phyloP scores from a whole-genome alignment of 2,888 invertebrate species.

The Phaedon cochleariae region DNA sequence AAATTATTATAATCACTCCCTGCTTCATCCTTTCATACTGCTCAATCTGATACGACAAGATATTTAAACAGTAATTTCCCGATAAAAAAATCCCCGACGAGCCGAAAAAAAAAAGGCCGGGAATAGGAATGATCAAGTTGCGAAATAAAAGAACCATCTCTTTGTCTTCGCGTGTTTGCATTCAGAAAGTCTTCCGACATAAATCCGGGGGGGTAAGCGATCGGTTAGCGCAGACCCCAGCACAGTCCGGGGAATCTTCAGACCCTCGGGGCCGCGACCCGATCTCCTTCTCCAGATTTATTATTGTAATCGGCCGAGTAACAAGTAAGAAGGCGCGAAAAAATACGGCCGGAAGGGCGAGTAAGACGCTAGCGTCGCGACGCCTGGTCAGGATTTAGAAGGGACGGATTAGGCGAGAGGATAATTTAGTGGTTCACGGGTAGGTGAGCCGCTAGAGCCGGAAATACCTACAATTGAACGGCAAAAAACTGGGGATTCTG shows the following conservation, averaged over 20 bases:
- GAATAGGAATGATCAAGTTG: slow-evolving; percentile 31
- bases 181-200: slow-evolving; percentile 60
- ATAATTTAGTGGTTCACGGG: slow-evolving; percentile 25
- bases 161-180: slow-evolving; percentile 56
- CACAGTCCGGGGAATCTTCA: slow-evolving; percentile 61
- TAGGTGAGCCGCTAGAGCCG: slow-evolving; percentile 14
- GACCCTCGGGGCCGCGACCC: slow-evolving; percentile 50
- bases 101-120: slow-evolving; percentile 22
- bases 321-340: slow-evolving; percentile 53
- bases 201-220: slow-evolving; percentile 63
- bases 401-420: slow-evolving; percentile 19
- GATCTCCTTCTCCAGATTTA: slow-evolving; percentile 61
- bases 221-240: slow-evolving; percentile 62
- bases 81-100: slow-evolving; percentile 33
- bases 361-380: slow-evolving; percentile 11
- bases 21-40: too few species aligned
- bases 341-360: slow-evolving; percentile 27
- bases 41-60: slow-evolving; percentile 25
- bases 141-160: slow-evolving; percentile 41
- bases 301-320: slow-evolving; percentile 62
- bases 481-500: not conserved
- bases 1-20: too few species aligned
- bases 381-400: slow-evolving; percentile 34
- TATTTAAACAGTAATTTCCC: slow-evolving; percentile 40
- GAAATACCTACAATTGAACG: not conserved